These are phyloP conservation scores for Dolichomitus sp. DNA, from an alignment of 2,888 invertebrate genomes.

Conservation along the genomic window DNA sequence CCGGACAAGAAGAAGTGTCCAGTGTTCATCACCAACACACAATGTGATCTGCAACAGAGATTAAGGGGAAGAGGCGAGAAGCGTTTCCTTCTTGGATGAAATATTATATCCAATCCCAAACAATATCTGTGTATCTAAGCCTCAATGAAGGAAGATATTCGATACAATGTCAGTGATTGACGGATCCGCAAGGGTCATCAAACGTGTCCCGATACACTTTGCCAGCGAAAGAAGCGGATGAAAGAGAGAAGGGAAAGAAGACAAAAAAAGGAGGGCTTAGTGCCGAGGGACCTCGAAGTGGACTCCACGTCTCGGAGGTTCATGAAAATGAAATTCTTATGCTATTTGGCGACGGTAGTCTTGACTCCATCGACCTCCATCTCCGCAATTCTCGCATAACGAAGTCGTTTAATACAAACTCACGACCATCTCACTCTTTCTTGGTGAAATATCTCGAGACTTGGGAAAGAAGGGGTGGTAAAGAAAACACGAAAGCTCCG, in stretches of 20 bases:
- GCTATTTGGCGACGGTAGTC: constrained; percentile 34
- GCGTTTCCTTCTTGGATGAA: background rate
- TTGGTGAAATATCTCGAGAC: constrained; percentile 9
- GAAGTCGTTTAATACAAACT: constrained; percentile 60
- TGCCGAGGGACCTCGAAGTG: constrained; percentile 30
- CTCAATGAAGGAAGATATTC: background rate
- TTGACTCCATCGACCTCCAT: constrained; percentile 28
- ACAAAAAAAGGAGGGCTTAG: constrained; percentile 45
- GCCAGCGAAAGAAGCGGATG: background rate
- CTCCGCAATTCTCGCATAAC: constrained; percentile 58
- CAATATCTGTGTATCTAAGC: background rate
- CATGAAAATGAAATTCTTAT: constrained; percentile 58
- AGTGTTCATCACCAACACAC: background rate
- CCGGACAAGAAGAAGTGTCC: background rate
- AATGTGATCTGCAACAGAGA: background rate
- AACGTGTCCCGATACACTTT: constrained; percentile 33
- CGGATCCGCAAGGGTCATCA: constrained; percentile 19
- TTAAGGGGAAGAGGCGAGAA: background rate
- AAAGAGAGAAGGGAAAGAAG: constrained; percentile 5
- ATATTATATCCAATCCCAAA: constrained; percentile 9
- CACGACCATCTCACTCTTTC: constrained; percentile 42
- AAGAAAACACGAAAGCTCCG: constrained; percentile 12
- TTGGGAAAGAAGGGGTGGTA: constrained; percentile 5
- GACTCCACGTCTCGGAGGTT: constrained; percentile 35
- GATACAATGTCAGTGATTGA: constrained; percentile 35